Evolutionary conservation across 2,113 vertebrate species (phyloP).

Genomic region (Gymnobelideus leadbeateri): DNA sequence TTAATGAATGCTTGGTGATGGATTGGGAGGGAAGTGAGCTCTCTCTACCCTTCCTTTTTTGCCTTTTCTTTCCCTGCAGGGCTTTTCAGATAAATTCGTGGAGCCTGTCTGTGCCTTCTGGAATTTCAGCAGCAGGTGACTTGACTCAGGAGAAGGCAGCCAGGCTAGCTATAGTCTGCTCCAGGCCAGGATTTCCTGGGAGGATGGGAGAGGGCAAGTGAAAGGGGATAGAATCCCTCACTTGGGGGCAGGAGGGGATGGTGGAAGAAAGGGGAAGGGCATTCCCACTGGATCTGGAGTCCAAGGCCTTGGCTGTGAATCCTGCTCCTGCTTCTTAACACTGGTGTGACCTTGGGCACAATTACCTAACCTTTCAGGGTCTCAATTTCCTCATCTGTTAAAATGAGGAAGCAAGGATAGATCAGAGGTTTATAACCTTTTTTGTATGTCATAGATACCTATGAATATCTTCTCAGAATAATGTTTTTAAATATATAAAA

Average conservation of each 20-base stretch:
- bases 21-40: background rate
- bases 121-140: slow-evolving; percentile 88
- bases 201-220: background rate
- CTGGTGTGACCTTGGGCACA: background rate
- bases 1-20: background rate
- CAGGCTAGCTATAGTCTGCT: background rate
- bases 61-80: slow-evolving; percentile 66
- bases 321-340: background rate
- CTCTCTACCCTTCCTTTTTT: accelerated
- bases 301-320: background rate
- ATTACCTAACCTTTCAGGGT: background rate
- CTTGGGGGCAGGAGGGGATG: background rate
- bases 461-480: background rate
- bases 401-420: background rate
- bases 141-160: background rate
- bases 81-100: slow-evolving; percentile 63
- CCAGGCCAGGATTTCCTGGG: background rate
- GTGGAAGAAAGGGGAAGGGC: background rate
- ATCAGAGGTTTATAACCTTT: background rate
- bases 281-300: background rate
- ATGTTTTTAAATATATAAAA: background rate
- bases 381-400: background rate
- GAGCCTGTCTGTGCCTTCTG: slow-evolving; percentile 93
- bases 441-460: background rate
- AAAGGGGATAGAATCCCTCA: background rate